Percentiles rank a stretch among this genome's conserved stretches.
Conservation (phyloP, 2,113 vertebrate genomes). For the Dicrurus megarhynchus region DNA sequence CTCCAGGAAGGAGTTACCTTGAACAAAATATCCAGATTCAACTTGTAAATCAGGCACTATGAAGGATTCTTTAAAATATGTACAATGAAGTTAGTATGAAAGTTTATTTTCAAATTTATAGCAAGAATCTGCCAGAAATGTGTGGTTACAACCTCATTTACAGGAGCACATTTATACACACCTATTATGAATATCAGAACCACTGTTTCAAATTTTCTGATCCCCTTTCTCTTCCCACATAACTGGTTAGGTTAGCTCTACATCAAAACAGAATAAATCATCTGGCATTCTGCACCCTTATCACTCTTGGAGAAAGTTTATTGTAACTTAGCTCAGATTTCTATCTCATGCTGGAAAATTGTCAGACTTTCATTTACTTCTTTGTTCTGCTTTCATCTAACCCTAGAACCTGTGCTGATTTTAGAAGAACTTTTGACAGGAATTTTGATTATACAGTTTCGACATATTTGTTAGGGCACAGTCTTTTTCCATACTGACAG, state of each 20-base stretch:
- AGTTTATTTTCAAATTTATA: not conserved
- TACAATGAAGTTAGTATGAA: not conserved
- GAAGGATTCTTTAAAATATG: not conserved
- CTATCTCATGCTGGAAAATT: not conserved
- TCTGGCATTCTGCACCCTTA: not conserved
- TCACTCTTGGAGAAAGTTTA: not conserved
- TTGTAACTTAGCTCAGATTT: not conserved
- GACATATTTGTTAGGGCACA: not conserved
- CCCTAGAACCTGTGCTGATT: not conserved
- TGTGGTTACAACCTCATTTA: not conserved
- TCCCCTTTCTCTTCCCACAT: not conserved
- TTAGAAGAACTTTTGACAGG: not conserved
- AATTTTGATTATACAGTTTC: not conserved
- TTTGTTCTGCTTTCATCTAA: not conserved
- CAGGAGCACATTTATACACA: not conserved
- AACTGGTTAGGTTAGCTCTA: not conserved
- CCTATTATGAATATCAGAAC: not conserved
- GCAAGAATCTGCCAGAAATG: not conserved
- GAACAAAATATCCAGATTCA: not conserved
- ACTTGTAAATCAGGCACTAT: not conserved
- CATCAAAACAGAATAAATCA: not conserved
- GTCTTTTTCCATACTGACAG: not conserved
- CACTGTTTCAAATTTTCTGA: not conserved
- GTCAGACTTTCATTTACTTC: not conserved
- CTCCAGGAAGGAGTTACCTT: not conserved